Evolutionary conservation across 2,113 vertebrate species (phyloP).

Genomic region (Orcinus orca): DNA sequence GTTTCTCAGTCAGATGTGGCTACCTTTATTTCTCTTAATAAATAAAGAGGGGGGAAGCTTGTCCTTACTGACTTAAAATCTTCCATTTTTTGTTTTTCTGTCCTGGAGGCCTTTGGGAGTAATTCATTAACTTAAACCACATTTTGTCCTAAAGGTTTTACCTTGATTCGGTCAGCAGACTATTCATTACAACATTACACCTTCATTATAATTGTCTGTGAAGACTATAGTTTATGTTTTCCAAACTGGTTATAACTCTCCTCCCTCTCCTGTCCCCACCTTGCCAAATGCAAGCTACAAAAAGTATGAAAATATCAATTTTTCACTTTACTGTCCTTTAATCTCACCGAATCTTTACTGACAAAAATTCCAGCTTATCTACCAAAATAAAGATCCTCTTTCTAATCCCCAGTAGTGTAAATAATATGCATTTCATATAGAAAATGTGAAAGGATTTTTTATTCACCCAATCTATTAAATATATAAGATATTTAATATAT

Average conservation of each 20-base stretch:
- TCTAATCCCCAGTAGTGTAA: neutral
- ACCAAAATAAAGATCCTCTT: neutral
- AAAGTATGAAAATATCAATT: neutral
- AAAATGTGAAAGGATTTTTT: constrained; percentile 48
- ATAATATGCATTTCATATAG: neutral
- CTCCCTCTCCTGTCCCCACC: neutral
- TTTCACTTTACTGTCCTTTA: neutral
- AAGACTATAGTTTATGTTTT: neutral
- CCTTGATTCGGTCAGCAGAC: neutral
- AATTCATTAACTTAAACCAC: neutral
- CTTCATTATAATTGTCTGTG: neutral
- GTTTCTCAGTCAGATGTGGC: neutral
- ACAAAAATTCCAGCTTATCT: constrained; percentile 44
- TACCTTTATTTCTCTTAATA: constrained; percentile 41
- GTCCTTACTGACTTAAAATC: neutral
- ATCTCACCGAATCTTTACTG: neutral
- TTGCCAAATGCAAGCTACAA: constrained; percentile 8
- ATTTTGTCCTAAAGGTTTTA: neutral
- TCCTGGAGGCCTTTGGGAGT: neutral
- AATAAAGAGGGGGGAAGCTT: neutral
- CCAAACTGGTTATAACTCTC: neutral
- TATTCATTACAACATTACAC: neutral
- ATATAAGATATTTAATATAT: neutral
- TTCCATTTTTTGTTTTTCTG: neutral
- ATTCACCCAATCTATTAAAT: neutral